Evolutionary conservation across 1,140 invertebrate genomes (phyloP), one percentile per base, ranked within the genome.

Genomic region (Neocloeon triangulifer): DNA sequence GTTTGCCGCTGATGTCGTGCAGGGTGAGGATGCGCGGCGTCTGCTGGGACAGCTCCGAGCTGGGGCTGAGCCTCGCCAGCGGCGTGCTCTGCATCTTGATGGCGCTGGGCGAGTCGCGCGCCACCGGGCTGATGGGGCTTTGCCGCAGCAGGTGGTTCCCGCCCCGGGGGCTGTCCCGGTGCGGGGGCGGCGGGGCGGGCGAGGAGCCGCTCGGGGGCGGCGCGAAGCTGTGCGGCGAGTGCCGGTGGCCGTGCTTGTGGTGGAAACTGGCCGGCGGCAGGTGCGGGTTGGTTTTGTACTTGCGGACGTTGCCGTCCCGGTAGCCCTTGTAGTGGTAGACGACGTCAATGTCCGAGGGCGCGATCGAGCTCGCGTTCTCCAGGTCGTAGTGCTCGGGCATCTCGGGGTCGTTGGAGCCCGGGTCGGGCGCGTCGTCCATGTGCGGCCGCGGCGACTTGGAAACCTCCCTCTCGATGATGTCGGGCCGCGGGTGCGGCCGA

Each of bases 271-370:
- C 19, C 60, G 23, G 73, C 34, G 43, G 46, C 40, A 50, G 63
- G 3, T 75, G 70, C 1, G 75, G 73, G 2, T 74, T 73, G 2
- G 67, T 76, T 52, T 84, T 85, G 48, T 84, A 85, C 51, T 84
- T 85, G 10, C 79, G 52, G 36, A 82, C 66, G 10, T 82, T 80
- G 7, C 43, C 46, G 49, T 81, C 74, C 48, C 81, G 53, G 55
- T 80, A 78, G 39, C 88, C 82, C 59, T 92, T 91, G 49, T 95
- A 95, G 50, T 95, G 88, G 45, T 89, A 89, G 1, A 91, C 82
- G 36, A 95, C 84, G 46, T 95, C 89, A 37, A 94, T 92, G 51
- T 95, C 91, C 8, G 85, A 91, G 0, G 91, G 88, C 1, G 91
- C 91, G 39, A 96, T 94, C 1, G 84, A 91, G 49, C 85, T 91